These are phyloP conservation scores for Aplocera efformata DNA, from an alignment of 2,888 invertebrate genomes.

Conservation along the genomic window DNA sequence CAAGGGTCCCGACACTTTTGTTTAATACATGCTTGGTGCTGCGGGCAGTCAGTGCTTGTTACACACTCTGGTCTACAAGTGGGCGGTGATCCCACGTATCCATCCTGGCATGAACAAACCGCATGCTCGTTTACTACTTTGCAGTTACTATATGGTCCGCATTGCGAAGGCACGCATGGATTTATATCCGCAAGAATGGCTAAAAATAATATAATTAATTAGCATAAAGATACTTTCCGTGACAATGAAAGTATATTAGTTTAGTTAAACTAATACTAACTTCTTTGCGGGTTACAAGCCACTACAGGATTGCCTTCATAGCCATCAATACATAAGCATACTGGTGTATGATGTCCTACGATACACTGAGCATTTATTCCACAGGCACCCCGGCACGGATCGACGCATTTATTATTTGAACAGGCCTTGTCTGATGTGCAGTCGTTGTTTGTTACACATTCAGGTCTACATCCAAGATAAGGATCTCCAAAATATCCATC, in stretches of 20 bases:
- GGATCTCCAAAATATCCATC: conserved; percentile 93
- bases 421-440: conserved; percentile 89
- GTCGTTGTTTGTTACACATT: conserved; percentile 91
- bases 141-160: conserved; percentile 89
- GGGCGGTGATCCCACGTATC: conserved; percentile 88
- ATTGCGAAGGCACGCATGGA: conserved; percentile 87
- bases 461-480: conserved; percentile 90
- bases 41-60: conserved; percentile 87
- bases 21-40: conserved; percentile 86
- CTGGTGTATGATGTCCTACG: conserved; percentile 90
- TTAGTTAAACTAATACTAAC: conserved; percentile 49
- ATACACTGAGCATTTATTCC: conserved; percentile 89
- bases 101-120: conserved; percentile 88
- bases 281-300: conserved; percentile 72
- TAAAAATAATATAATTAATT: conserved; percentile 45
- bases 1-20: conserved; percentile 89
- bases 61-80: conserved; percentile 89
- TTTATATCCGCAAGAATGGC: conserved; percentile 71
- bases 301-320: conserved; percentile 88
- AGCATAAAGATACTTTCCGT: too few relatives aligned
- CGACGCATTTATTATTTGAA: conserved; percentile 90
- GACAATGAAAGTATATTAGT: conserved; percentile 3
- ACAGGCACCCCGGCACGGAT: conserved; percentile 91
- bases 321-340: conserved; percentile 88
- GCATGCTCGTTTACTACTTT: conserved; percentile 86